Base-by-base conservation (phyloP, 2,888 invertebrate genomes). In the Plemyria rubiginata region DNA sequence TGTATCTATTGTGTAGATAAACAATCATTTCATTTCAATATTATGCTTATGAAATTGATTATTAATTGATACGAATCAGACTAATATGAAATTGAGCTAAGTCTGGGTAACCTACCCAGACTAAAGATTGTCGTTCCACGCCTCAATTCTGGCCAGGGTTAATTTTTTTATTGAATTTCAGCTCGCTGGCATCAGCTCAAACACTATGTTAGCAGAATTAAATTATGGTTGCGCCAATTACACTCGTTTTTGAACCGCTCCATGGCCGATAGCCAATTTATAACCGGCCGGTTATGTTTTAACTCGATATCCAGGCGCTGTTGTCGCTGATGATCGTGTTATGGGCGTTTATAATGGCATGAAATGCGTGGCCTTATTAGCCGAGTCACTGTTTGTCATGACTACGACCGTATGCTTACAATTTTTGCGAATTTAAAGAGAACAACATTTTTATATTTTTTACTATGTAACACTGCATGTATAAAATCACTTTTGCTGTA, bases 191-290 rank as follows among this genome's bases (percentile, higher is more conserved):
- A 88, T 85, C 86, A 84, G 87, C 84, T 87, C 88, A 89, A 90
- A 89, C 85, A 88, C 87, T 82, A 83, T 87, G 90, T 86, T 86
- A 85, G 88, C 87, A 77, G 80, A 90, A 89, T 90, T 87, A 86
- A 90, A 88, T 90, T 88, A 88, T 88, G 88, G 85, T 76, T 78
- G 81, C 84, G 82, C 85, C 88, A 90, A 90, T 90, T 88, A 89
- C 86, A 88, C 79, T 78, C 86, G 84, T 87, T 89, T 90, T 88
- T 86, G 87, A 84, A 88, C 87, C 87, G 79, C 86, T 78, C 77
- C 76, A 84, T 88, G 89, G 88, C 86, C 75, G 81, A 83, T 81
- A 78, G 88, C 90, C 90, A 90, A 88, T 89, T 86, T 86, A 87
- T 85, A 77, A 80, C 75, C 78, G 78, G 72, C 70, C 75, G 77